Base-by-base conservation (phyloP, 2,888 invertebrate genomes). In the Stenotaenia linearis region DNA sequence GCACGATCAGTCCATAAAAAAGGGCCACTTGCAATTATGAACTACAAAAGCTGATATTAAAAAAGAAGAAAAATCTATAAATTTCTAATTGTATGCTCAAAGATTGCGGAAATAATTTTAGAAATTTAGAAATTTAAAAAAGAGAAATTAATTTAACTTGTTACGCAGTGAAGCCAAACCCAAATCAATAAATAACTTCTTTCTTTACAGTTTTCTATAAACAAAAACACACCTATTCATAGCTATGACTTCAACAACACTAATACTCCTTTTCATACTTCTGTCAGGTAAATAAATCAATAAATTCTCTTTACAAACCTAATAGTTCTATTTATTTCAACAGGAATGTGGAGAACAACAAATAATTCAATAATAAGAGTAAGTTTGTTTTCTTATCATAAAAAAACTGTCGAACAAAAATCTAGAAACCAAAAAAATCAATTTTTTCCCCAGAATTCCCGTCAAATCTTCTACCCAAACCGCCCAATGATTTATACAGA, bases 401-500 rank as follows among this genome's bases (percentile, higher is more conserved):
- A 50, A n/a, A 7, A 7, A 18, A 50, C n/a, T n/a, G n/a, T n/a
- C n/a, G n/a, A n/a, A n/a, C n/a, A n/a, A n/a, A n/a, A n/a, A n/a
- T n/a, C n/a, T n/a, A n/a, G n/a, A n/a, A n/a, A n/a, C n/a, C n/a
- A n/a, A n/a, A n/a, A n/a, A n/a, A n/a, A n/a, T n/a, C n/a, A n/a
- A n/a, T n/a, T n/a, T n/a, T n/a, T n/a, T n/a, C n/a, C 12, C 2
- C 75, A 75, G 75, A 21, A 30, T 7, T 2, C 23, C 2, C 78
- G 78, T 18, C 78, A 78, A 32, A 78, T 78, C n/a, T 78, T 21
- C 21, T 78, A 78, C 28, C 78, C 78, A 12, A 25, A 23, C 15
- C 45, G 78, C 6, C 78, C 78, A 9, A 78, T 78, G 78, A 10
- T 78, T 12, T 78, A 78, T 50, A 78, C 50, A 3, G 23, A 75